Evolutionary conservation across 2,113 vertebrate genomes (phyloP), one percentile per base, ranked within the genome.

Genomic region (Salminus brasiliensis): DNA sequence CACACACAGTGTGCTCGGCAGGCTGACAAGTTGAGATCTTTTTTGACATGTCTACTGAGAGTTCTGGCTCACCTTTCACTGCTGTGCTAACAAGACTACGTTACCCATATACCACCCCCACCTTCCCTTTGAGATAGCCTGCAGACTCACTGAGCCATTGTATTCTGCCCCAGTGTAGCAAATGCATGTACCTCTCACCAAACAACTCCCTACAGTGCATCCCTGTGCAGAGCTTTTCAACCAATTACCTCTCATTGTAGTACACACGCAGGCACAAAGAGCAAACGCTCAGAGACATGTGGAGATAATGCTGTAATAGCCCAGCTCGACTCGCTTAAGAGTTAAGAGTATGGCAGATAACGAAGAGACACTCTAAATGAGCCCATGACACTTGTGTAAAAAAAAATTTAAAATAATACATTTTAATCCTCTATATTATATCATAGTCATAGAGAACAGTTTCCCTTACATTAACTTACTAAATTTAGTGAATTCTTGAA

Each of bases 31-130:
- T 70, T 34, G 49, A 68, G 60, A 83, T 80, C 78, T 76, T 76
- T 79, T 80, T 29, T 68, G 73, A 83, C 82, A 83, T 39, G 65
- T 52, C 78, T 83, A 69, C 34, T 13, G 82, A 80, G 70, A 83
- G 43, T 52, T 69, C 65, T 49, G 49, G 72, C 74, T 76, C 82
- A 80, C 74, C 78, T 76, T 83, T 71, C 77, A 52, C 29, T 63
- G 60, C 60, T 60, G 73, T 68, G 73, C 78, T 77, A 76, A 83
- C 78, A 83, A 83, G 82, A 83, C 53, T 32, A 6, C 32, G 27
- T 49, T 47, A 25, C 39, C 53, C 39, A 27, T 32, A n/a, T 4
- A 57, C 53, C 36, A 34, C 67, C 63, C 67, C 59, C 74, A 29
- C 27, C 29, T 75, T 72, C 59, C 47, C 39, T 67, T 70, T 43